These are phyloP conservation scores for Nemapogon koenigi DNA, from an alignment of 2,888 invertebrate genomes.

Conservation along the genomic window DNA sequence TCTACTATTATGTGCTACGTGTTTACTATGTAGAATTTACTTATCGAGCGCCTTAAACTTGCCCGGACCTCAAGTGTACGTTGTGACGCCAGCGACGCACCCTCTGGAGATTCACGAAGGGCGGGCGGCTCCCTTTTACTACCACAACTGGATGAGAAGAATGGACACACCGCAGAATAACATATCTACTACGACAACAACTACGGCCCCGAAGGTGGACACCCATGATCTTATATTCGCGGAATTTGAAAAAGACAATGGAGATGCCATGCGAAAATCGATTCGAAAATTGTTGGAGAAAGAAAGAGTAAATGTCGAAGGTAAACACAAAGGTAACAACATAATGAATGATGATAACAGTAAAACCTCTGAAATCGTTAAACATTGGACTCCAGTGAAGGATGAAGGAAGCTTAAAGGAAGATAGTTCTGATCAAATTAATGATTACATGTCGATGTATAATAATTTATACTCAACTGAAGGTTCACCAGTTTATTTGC, in stretches of 20 bases:
- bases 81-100: conserved; percentile 46
- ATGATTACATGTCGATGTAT: conserved; percentile 37
- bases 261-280: conserved; percentile 35
- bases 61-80: conserved; percentile 46
- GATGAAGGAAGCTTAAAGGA: background rate
- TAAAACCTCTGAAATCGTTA: too few species aligned
- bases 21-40: background rate
- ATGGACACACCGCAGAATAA: conserved; percentile 35
- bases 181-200: conserved; percentile 26
- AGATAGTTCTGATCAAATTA: conserved; percentile 20
- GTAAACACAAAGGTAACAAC: too few species aligned
- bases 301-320: conserved; percentile 30
- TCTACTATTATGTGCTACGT: background rate
- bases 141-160: conserved; percentile 50
- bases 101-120: conserved; percentile 28
- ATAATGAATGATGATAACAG: too few species aligned
- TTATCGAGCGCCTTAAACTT: conserved; percentile 25
- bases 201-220: conserved; percentile 25
- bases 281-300: conserved; percentile 46
- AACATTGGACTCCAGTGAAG: too few species aligned
- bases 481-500: conserved; percentile 29
- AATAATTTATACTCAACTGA: conserved; percentile 33
- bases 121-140: conserved; percentile 47
- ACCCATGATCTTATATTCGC: conserved; percentile 56
- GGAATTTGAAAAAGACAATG: conserved; percentile 43